Conservation (phyloP, 1,140 invertebrate species). For the Bombyx mandarina region DNA sequence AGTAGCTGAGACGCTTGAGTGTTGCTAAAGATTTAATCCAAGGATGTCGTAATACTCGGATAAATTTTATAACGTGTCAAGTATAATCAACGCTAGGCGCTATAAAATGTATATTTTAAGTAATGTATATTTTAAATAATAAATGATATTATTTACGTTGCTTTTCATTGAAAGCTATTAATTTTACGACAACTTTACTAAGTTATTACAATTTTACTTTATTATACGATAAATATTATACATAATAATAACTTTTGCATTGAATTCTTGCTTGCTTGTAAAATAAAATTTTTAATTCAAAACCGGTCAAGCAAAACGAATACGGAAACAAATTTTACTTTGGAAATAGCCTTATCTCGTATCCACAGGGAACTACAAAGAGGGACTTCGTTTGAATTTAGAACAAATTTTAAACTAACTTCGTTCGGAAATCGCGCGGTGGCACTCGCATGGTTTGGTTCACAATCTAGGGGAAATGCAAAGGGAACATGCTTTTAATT, state of each 20-base stretch:
- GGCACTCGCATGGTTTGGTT: conserved; percentile 12
- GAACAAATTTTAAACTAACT: conserved; percentile 23
- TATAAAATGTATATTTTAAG: no score
- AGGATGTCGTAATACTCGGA: no score
- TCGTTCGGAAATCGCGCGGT: conserved; percentile 18
- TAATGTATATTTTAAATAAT: no score
- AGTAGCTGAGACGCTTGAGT: conserved; percentile 4
- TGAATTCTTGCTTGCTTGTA: conserved; percentile 1
- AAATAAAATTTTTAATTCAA: conserved; percentile 10
- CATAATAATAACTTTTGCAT: background rate
- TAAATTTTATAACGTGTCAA: no score
- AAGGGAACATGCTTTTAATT: conserved; percentile 15
- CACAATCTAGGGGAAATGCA: conserved; percentile 18
- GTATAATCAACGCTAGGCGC: no score
- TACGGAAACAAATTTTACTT: conserved; percentile 13
- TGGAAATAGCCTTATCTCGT: conserved; percentile 16
- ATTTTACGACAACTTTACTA: no score
- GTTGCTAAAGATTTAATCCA: conserved; percentile 2
- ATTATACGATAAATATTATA: no score
- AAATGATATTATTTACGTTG: no score
- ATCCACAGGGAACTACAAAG: conserved; percentile 17
- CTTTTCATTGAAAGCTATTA: no score
- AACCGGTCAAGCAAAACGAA: conserved; percentile 14
- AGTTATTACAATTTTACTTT: no score
- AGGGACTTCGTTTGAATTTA: conserved; percentile 19